Evolutionary conservation across 2,888 invertebrate genomes (phyloP).

Genomic region (Athalia cordata): DNA sequence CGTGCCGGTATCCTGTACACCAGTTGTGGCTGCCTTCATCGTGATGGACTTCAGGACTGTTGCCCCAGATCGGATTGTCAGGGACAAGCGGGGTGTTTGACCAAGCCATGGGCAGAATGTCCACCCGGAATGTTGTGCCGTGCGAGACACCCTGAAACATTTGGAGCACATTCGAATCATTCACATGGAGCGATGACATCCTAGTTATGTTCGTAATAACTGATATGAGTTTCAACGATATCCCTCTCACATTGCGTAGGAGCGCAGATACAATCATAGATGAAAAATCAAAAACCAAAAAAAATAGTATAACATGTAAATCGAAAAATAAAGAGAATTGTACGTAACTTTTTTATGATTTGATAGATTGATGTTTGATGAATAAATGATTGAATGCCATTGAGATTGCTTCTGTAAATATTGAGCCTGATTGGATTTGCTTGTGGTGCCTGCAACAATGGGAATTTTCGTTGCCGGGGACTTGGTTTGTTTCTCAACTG

Average conservation of each 20-base stretch:
- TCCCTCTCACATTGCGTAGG: neutral
- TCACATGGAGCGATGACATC: conserved; percentile 27
- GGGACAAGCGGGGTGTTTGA: conserved; percentile 75
- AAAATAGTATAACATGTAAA: too few relatives aligned
- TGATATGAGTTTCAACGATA: neutral
- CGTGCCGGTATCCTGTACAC: conserved; percentile 77
- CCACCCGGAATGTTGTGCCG: conserved; percentile 73
- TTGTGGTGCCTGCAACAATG: conserved; percentile 10
- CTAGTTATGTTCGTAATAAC: neutral
- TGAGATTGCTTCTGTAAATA: neutral
- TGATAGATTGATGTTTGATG: neutral
- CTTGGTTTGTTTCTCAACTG: conserved; percentile 29
- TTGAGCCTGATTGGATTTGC: conserved; percentile 15
- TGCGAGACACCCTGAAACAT: conserved; percentile 53
- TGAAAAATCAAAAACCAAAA: too few relatives aligned
- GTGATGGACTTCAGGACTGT: conserved; percentile 78
- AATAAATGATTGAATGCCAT: neutral
- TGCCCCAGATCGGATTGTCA: conserved; percentile 77
- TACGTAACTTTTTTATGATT: neutral
- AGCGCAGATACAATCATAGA: too few relatives aligned
- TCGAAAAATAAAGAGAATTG: too few relatives aligned
- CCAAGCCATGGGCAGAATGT: conserved; percentile 76
- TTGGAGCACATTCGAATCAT: conserved; percentile 42
- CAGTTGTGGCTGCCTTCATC: conserved; percentile 78
- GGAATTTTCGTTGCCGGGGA: conserved; percentile 36